Base-by-base conservation (phyloP, 1,140 invertebrate genomes). In the Drosophila albomicans region DNA sequence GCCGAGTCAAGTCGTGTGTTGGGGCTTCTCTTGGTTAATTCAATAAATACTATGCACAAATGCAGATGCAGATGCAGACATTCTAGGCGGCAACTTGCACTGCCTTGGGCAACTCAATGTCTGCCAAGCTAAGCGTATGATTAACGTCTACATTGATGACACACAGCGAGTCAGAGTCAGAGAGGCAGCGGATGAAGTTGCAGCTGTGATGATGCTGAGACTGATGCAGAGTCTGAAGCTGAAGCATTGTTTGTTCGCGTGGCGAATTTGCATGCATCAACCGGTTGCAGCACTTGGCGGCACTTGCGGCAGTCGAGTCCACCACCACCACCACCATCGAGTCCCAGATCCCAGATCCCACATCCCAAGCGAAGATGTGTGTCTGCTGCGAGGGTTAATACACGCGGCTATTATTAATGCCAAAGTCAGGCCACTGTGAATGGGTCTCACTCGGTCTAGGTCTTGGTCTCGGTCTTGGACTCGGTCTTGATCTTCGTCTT, bases 91-190 rank as follows among this genome's bases (percentile, higher is more conserved):
- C 66, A 46, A 64, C 51, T 51, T 41, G 66, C 15, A 59, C 62
- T 70, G 84, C 82, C 80, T 70, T 66, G 73, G 82, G 84, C 80
- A 76, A 79, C 51, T 54, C 54, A 57, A 57, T 88, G 82, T 71
- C 73, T 80, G 82, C 66, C 82, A 82, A 73, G 84, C 84, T 88
- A 89, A 88, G 84, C 85, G 72, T 89, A 89, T 89, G 85, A 89
- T 89, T 89, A 89, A 89, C 85, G 85, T 89, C 81, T 81, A 82
- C 82, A 89, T 89, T 81, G 85, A 87, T 89, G 84, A 88, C 85
- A 89, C 75, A 85, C 66, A 66, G 38, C n/a, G 20, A 54, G 32
- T 3, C 67, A 10, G 35, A 8, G 10, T 63, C 38, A 70, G 20
- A 25, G 20, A 25, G 51, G 8, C 28, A 28, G 54, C n/a, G n/a